Percentiles rank a stretch among this genome's conserved stretches.
These are phyloP conservation scores for Sphaerophoria taeniata DNA, from an alignment of 2,888 invertebrate genomes.

Conservation along the genomic window DNA sequence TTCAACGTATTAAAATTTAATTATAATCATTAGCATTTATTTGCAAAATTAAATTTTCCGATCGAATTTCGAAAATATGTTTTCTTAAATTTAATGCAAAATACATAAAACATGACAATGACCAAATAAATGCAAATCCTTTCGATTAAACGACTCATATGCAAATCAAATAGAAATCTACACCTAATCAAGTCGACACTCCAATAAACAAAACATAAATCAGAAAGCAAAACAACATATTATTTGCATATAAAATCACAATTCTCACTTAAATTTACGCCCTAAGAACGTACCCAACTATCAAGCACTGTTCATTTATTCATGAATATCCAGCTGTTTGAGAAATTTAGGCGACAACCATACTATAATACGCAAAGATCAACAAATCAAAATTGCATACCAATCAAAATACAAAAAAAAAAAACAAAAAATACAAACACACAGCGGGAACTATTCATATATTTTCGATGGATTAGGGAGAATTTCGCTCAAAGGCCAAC, in stretches of 20 bases:
- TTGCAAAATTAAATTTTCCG: no score
- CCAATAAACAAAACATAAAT: constrained; percentile 22
- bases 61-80: no score
- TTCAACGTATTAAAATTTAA: no score
- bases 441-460: not conserved
- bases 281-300: no score
- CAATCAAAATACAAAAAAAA: not conserved
- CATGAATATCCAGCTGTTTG: not conserved
- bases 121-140: constrained; percentile 1
- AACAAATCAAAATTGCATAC: constrained; percentile 32
- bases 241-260: not conserved
- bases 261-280: not conserved
- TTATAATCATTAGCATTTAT: no score
- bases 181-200: constrained; percentile 29
- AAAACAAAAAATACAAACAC: not conserved
- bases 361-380: constrained; percentile 3
- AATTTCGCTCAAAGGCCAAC: not conserved
- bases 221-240: constrained; percentile 19
- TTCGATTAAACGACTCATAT: not conserved
- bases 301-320: not conserved
- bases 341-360: not conserved
- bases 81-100: no score
- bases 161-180: constrained; percentile 7
- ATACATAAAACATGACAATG: no score
- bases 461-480: not conserved